Evolutionary conservation across 2,113 vertebrate species (phyloP).

Genomic region (Hoplias malabaricus): DNA sequence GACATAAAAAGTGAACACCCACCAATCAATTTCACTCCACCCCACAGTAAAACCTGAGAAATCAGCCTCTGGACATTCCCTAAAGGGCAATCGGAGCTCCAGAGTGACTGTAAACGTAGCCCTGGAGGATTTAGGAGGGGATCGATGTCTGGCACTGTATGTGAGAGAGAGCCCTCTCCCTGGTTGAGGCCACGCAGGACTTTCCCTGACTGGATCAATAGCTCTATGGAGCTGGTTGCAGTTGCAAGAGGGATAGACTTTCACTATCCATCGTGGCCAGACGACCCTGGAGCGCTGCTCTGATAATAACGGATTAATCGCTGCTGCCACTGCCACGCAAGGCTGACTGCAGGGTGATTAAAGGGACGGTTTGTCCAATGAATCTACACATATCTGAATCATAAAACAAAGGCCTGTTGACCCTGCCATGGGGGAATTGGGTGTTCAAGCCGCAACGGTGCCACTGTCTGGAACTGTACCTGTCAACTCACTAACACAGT

Average conservation of each 20-base stretch:
- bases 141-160: slow-evolving; percentile 38
- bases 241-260: slow-evolving; percentile 46
- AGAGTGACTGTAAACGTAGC: slow-evolving; percentile 15
- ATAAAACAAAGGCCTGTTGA: no score
- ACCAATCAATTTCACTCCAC: background rate
- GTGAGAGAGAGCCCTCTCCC: slow-evolving; percentile 14
- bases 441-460: no score
- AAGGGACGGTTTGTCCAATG: background rate
- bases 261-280: slow-evolving; percentile 22
- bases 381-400: background rate
- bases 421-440: no score
- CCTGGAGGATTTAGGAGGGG: background rate
- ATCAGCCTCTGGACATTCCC: background rate
- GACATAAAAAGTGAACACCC: background rate
- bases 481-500: no score
- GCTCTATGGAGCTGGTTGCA: slow-evolving; percentile 15
- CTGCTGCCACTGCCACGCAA: background rate
- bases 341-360: background rate
- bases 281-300: background rate
- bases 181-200: slow-evolving; percentile 47
- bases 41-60: background rate
- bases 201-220: slow-evolving; percentile 56
- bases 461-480: no score
- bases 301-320: background rate
- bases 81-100: background rate